Conservation (phyloP, 2,888 invertebrate species). For the Tetrapedia diversipes region DNA sequence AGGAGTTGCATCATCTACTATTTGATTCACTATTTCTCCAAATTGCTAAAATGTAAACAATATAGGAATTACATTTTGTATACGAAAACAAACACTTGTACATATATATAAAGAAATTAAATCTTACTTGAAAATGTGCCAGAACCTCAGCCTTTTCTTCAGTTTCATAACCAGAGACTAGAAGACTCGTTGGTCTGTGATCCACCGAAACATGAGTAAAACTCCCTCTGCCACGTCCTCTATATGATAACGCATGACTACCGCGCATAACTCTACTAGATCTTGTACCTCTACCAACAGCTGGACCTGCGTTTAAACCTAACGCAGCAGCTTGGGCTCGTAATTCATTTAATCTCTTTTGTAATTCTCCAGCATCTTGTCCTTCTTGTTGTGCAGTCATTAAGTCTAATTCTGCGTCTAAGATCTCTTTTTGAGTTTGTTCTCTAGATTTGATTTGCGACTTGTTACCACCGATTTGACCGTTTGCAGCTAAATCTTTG, state of each 20-base stretch:
- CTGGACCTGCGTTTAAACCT: slow-evolving; percentile 74
- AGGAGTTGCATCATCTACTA: slow-evolving; percentile 89
- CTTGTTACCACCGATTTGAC: slow-evolving; percentile 83
- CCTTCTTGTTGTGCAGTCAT: slow-evolving; percentile 95
- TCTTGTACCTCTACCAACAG: slow-evolving; percentile 70
- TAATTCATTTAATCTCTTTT: slow-evolving; percentile 89
- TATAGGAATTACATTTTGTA: slow-evolving; percentile 84
- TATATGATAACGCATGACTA: slow-evolving; percentile 72
- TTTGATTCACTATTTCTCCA: slow-evolving; percentile 93
- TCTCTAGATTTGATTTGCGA: slow-evolving; percentile 87
- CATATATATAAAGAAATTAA: neutral
- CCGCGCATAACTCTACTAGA: slow-evolving; percentile 76
- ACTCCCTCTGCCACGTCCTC: slow-evolving; percentile 80
- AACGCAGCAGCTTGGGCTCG: slow-evolving; percentile 85
- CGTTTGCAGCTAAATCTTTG: slow-evolving; percentile 86
- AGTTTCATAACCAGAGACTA: slow-evolving; percentile 93
- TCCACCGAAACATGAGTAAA: slow-evolving; percentile 88
- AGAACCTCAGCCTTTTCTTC: slow-evolving; percentile 92
- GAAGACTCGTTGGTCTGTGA: slow-evolving; percentile 92
- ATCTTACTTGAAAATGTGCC: slow-evolving; percentile 92
- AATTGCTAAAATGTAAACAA: slow-evolving; percentile 87
- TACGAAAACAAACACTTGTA: neutral
- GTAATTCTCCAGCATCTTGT: slow-evolving; percentile 92
- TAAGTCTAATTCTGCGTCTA: slow-evolving; percentile 95
- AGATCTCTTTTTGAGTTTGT: slow-evolving; percentile 93